Evolutionary conservation across 2,797 vertebrate species (phyloP).

Genomic region (Carcharodon carcharias): DNA sequence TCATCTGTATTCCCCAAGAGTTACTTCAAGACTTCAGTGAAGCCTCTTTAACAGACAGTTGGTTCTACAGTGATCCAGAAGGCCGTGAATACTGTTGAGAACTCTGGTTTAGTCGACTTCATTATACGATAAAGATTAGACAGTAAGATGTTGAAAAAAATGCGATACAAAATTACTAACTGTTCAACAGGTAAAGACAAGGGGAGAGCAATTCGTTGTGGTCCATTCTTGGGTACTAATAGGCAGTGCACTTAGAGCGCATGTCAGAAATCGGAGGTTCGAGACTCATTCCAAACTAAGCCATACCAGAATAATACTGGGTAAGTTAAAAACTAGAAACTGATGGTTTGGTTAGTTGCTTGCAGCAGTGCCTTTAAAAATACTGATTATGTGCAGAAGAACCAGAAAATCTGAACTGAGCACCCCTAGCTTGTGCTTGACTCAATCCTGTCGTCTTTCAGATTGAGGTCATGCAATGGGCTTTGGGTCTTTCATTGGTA

Average conservation of each 20-base stretch:
- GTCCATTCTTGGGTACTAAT: neutral
- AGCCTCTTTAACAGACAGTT: neutral
- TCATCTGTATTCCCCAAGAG: neutral
- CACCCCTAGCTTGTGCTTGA: neutral
- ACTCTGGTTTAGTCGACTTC: neutral
- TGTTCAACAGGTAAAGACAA: constrained; percentile 34
- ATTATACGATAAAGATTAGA: neutral
- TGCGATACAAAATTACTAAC: neutral
- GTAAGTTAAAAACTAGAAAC: neutral
- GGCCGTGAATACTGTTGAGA: neutral
- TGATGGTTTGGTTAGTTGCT: neutral
- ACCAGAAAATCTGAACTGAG: neutral
- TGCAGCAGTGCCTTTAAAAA: neutral
- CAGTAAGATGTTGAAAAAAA: neutral
- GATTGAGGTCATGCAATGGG: neutral
- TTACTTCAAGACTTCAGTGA: neutral
- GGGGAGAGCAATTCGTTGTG: neutral
- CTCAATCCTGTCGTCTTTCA: neutral
- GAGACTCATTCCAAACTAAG: neutral
- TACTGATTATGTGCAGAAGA: neutral
- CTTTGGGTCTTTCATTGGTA: neutral
- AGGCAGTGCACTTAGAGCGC: neutral
- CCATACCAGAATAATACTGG: neutral
- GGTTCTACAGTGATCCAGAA: neutral
- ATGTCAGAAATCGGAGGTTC: neutral